Evolutionary conservation across 2,888 invertebrate species (phyloP), one percentile per base, ranked within the genome.

Genomic region (Lapara coniferarum): DNA sequence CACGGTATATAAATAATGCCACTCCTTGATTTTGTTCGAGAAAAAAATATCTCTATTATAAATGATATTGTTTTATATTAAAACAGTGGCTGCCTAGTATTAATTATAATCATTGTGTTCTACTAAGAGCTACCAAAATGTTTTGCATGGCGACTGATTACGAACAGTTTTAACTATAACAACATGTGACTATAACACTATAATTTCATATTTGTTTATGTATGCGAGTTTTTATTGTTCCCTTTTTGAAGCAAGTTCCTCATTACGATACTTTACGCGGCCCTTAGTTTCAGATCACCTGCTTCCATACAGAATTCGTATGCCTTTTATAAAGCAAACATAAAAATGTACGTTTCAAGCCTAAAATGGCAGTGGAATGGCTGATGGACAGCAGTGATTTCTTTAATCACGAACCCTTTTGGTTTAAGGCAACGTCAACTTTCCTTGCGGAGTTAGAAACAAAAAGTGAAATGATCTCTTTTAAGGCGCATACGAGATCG

Each of bases 371-470:
- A 8, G 66, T 66, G 75, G 86, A 83, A 85, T 86, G 85, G 79
- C 77, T 75, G 81, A 80, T 84, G 83, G 81, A 76, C 81, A 83
- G 84, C 90, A 85, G 87, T 88, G 90, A 91, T 92, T 92, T 92
- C 92, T 92, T 91, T 87, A 87, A 84, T 84, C 87, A 87, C 84
- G 84, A 87, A 84, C 80, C 81, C 76, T 72, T 63, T 81, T 81
- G 81, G 82, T 82, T 85, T 90, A 92, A 87, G 91, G 91, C 79
- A 70, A 89, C 70, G 82, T 73, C 91, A 89, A 89, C 91, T 91
- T 92, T 91, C 92, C 92, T 89, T 92, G 85, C 85, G 70, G 81
- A 88, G 89, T 89, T 91, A 89, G 90, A 87, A 78, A 83, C 81
- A 89, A 91, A 90, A 92, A 90, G 71, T 76, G 56, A 55, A 16